These are phyloP conservation scores for Parascotia fuliginaria DNA, from an alignment of 2,888 invertebrate species.

Conservation along the genomic window DNA sequence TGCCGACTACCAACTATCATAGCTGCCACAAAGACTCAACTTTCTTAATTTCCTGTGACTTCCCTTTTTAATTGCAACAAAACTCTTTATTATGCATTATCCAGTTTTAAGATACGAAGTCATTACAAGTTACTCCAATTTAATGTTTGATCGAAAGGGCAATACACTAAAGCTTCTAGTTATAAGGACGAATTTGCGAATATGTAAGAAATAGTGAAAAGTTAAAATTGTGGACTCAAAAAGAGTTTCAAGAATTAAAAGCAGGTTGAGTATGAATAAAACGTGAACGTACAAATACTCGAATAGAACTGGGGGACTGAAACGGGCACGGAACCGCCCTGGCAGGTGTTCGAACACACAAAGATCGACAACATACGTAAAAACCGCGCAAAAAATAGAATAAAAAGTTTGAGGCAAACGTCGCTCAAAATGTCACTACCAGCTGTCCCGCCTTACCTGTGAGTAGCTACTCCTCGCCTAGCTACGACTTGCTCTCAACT, in stretches of 20 bases:
- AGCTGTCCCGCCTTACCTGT: conserved; percentile 71
- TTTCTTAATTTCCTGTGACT: conserved; percentile 54
- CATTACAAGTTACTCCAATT: conserved; percentile 14
- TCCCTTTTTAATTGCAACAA: conserved; percentile 20
- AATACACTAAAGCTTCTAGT: background rate
- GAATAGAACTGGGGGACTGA: conserved; percentile 57
- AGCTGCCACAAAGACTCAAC: conserved; percentile 44
- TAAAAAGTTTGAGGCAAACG: conserved; percentile 53
- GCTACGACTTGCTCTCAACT: conserved; percentile 26
- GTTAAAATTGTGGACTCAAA: conserved; percentile 7
- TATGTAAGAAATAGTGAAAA: conserved; percentile 29
- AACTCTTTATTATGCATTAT: background rate
- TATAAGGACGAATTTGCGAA: too few relatives aligned
- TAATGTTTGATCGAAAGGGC: conserved; percentile 6
- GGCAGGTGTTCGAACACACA: conserved; percentile 76
- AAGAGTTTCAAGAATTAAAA: conserved; percentile 35
- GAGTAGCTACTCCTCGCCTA: conserved; percentile 41
- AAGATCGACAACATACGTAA: conserved; percentile 58
- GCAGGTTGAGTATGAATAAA: conserved; percentile 53
- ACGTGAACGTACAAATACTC: conserved; percentile 40
- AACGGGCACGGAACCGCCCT: conserved; percentile 48
- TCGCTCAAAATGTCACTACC: conserved; percentile 73
- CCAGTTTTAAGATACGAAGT: background rate
- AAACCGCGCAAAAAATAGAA: conserved; percentile 62
- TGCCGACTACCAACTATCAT: conserved; percentile 23